phyloP scores from a whole-genome alignment of 2,888 invertebrate species.

The Ochropacha duplaris region DNA sequence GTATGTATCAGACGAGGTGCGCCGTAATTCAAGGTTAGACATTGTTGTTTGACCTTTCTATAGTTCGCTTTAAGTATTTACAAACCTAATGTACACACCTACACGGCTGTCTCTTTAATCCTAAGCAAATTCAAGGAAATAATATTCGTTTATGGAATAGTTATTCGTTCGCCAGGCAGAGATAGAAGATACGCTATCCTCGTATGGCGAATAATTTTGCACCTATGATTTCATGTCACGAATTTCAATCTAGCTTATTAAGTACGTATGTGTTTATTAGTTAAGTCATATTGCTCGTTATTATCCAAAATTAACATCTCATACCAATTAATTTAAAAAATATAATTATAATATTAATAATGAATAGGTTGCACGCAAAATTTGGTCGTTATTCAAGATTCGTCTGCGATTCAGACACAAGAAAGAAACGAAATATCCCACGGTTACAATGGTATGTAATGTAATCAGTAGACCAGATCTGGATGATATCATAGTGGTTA shows the following conservation, averaged over 20 bases:
- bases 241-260: background rate
- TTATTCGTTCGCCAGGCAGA: no score
- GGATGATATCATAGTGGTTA: constrained; percentile 58
- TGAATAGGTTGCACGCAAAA: background rate
- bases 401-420: background rate
- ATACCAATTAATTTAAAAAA: background rate
- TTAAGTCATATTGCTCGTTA: background rate
- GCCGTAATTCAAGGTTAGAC: constrained; percentile 48
- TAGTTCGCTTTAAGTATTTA: constrained; percentile 26
- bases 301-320: background rate
- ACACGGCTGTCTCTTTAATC: background rate
- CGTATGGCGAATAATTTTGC: no score
- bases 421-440: constrained; percentile 38
- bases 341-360: background rate
- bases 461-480: constrained; percentile 52
- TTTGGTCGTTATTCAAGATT: background rate
- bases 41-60: constrained; percentile 52
- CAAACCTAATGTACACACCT: background rate
- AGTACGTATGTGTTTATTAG: no score
- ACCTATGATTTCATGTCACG: background rate
- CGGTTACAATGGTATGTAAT: constrained; percentile 40
- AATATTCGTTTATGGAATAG: background rate
- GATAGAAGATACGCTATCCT: no score
- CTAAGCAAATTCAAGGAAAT: background rate
- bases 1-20: constrained; percentile 39